Evolutionary conservation across 2,113 vertebrate species (phyloP), one percentile per base, ranked within the genome.

Genomic region (Dicrurus megarhynchus): DNA sequence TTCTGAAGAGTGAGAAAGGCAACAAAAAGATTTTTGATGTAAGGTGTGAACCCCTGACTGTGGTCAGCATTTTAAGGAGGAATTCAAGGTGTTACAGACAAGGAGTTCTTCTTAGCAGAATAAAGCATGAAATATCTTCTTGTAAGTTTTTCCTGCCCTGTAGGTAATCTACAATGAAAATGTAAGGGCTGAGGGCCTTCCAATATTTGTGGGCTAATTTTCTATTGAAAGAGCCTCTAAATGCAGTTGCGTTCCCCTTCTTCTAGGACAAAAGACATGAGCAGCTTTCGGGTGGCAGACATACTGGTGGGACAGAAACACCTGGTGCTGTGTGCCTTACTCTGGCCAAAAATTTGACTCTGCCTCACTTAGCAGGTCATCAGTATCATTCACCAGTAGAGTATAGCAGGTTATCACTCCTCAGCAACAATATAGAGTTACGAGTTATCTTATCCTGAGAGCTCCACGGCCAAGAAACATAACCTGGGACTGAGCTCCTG

Each of bases 381-480:
- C 50, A 49, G 49, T 13, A 13, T 32, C 44, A 44, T 44, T 55
- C 35, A 27, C 23, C 59, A 60, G 49, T 8, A 30, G 10, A 39
- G 23, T 28, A 30, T 0, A 67, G 74, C 39, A 75, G 42, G 22
- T 37, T 46, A 39, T 17, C 17, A 9, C 11, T 76, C 35, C 41
- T 76, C 53, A 79, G 39, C 68, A 87, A 5, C 30, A 26, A 14
- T 1, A 35, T 9, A 44, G 42, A 65, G 11, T 42, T n/a, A n/a
- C 0, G 4, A 84, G 21, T 9, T 9, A 6, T 19, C 46, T 80
- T 46, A 49, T 3, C 46, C 37, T 30, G 46, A 60, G 59, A 69
- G 42, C 20, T 81, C 24, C 35, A 9, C 1, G 3, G 33, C 35
- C 0, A 1, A 55, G 73, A 64, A 64, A 41, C 16, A 8, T 1